Percentiles rank a stretch among this genome's conserved stretches.
Conservation (phyloP, 2,888 invertebrate species). For the Alloplasta piceator region DNA sequence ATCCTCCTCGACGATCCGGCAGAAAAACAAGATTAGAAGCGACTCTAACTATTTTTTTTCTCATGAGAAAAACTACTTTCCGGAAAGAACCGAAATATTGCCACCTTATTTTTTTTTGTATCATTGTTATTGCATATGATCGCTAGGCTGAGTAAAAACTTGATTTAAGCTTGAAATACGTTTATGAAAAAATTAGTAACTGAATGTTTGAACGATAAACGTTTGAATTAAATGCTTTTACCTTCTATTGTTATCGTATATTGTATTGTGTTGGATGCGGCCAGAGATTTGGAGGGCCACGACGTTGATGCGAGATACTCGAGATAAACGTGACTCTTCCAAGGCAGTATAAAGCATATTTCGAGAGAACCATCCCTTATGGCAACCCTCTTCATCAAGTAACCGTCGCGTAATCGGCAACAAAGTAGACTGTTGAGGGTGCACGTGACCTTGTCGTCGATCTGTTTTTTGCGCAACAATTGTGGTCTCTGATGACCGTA, state of each 20-base stretch:
- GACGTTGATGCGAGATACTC: conserved; percentile 87
- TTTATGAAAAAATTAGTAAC: too few relatives aligned
- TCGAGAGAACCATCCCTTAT: conserved; percentile 85
- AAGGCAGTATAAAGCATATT: conserved; percentile 88
- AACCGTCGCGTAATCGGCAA: conserved; percentile 91
- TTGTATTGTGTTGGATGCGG: conserved; percentile 80
- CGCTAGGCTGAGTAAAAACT: too few relatives aligned
- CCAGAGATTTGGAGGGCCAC: conserved; percentile 85
- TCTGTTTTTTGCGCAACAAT: conserved; percentile 86
- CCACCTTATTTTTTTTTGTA: too few relatives aligned
- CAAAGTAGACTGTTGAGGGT: conserved; percentile 88
- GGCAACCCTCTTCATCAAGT: conserved; percentile 85
- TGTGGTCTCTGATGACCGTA: conserved; percentile 85
- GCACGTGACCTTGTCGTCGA: conserved; percentile 87
- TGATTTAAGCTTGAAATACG: too few relatives aligned
- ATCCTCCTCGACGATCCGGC: background rate
- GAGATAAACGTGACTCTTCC: conserved; percentile 89
- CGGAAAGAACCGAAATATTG: too few relatives aligned
- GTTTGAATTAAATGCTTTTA: conserved; percentile 39
- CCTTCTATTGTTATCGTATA: conserved; percentile 84
- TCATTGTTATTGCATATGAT: too few relatives aligned
- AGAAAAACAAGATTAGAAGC: background rate
- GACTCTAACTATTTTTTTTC: too few relatives aligned
- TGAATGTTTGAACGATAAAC: too few relatives aligned
- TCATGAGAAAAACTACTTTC: too few relatives aligned